These are phyloP conservation scores for Paramormyrops hopkinsi DNA, from an alignment of 2,797 vertebrate species.

Conservation along the genomic window DNA sequence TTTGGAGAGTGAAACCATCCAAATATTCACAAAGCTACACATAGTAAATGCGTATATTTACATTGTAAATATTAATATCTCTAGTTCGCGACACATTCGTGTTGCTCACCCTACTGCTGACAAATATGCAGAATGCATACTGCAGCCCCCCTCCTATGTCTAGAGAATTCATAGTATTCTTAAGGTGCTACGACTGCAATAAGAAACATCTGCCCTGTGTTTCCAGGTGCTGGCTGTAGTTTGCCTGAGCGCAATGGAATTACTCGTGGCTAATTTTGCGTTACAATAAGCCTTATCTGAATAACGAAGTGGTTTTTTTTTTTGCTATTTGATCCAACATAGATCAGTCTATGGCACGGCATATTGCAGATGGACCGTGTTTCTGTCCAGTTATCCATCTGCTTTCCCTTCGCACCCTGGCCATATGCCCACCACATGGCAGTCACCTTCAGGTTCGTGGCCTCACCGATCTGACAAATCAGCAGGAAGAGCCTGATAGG, in stretches of 20 bases:
- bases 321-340: not conserved
- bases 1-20: not conserved
- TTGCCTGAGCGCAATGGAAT: not conserved
- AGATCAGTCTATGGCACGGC: not conserved
- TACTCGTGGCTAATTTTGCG: not conserved
- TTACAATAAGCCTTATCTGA: constrained; percentile 1
- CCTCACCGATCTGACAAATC: constrained; percentile 22
- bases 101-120: not conserved
- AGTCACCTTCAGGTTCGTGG: not conserved
- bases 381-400: constrained; percentile 5
- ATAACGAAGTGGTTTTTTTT: constrained; percentile 6
- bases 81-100: not conserved
- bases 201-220: not conserved
- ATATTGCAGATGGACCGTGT: not conserved
- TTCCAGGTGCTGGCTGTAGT: not conserved
- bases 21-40: not conserved
- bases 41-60: not conserved
- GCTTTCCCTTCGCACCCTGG: not conserved
- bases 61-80: not conserved
- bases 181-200: not conserved
- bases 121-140: not conserved
- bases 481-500: constrained; percentile 33
- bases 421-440: not conserved
- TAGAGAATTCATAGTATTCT: not conserved
- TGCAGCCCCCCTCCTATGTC: not conserved